A percentile compares a stretch with the other conserved stretches of the same genome.
Evolutionary conservation across 2,797 vertebrate species (phyloP).

Genomic region (Pipistrellus kuhlii): DNA sequence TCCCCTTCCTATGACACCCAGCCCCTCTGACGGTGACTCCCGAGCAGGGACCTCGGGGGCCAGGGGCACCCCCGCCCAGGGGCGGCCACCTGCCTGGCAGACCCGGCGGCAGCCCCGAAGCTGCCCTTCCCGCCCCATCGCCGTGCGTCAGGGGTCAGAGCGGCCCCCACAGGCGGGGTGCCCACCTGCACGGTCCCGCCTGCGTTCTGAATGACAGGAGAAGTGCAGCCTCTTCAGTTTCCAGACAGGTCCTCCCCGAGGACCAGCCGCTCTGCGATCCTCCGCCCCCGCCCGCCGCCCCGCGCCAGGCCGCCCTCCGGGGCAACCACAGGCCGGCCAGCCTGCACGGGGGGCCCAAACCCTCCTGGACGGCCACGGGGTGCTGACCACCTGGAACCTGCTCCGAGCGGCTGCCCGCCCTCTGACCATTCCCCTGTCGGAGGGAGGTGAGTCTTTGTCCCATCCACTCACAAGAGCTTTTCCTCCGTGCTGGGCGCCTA

Average conservation of each 20-base stretch:
- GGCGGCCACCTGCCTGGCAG: no score
- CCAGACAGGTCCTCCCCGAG: no score
- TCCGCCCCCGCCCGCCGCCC: not conserved
- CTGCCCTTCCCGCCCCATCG: no score
- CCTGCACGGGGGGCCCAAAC: not conserved
- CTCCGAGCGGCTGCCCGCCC: constrained; percentile 46
- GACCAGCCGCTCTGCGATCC: no score
- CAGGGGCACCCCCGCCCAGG: not conserved
- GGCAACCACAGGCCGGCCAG: constrained; percentile 66
- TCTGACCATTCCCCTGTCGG: constrained; percentile 47
- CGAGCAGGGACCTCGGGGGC: not conserved
- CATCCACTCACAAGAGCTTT: constrained; percentile 58
- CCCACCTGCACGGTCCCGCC: no score
- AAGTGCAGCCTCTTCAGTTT: no score
- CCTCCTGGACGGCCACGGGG: constrained; percentile 63
- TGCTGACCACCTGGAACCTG: constrained; percentile 51
- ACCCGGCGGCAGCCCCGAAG: no score
- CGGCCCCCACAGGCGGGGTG: no score
- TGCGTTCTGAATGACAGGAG: no score
- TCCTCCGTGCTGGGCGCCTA: constrained; percentile 17
- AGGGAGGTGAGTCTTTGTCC: constrained; percentile 38
- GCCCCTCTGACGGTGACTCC: not conserved
- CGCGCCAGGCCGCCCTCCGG: constrained; percentile 48
- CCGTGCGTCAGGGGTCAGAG: no score
- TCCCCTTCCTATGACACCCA: not conserved